A percentile compares a stretch with the other conserved stretches of the same genome.
These are phyloP conservation scores for Bombus consobrinus DNA, from an alignment of 1,140 invertebrate genomes.

Conservation along the genomic window DNA sequence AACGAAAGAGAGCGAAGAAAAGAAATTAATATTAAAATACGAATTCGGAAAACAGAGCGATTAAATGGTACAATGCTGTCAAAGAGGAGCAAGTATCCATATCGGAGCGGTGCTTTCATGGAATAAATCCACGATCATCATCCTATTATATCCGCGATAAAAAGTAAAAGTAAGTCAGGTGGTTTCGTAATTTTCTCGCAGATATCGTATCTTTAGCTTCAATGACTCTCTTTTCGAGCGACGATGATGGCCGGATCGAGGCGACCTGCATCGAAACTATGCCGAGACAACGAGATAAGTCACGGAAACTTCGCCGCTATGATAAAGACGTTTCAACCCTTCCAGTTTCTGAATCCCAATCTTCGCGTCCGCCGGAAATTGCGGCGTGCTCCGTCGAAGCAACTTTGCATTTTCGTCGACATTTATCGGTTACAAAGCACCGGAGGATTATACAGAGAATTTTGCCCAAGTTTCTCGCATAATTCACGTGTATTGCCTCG, in stretches of 20 bases:
- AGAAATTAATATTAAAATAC: too few species aligned
- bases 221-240: background rate
- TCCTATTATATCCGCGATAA: background rate
- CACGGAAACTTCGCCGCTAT: slow-evolving; percentile 12
- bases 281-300: slow-evolving; percentile 36
- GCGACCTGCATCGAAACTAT: slow-evolving; percentile 30
- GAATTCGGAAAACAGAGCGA: too few species aligned
- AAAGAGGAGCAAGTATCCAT: too few species aligned
- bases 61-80: too few species aligned
- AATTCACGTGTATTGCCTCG: background rate
- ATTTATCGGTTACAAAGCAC: background rate
- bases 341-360: slow-evolving; percentile 2
- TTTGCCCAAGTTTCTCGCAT: background rate
- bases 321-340: slow-evolving; percentile 16
- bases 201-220: background rate
- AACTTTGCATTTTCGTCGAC: slow-evolving; percentile 18
- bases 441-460: background rate
- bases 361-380: slow-evolving; percentile 15
- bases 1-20: too few species aligned
- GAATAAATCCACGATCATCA: too few species aligned
- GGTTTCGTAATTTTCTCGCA: background rate
- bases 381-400: background rate
- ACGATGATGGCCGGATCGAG: background rate
- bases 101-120: too few species aligned
- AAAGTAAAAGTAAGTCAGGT: slow-evolving; percentile 23